Evolutionary conservation across 2,888 invertebrate species (phyloP), one percentile per base, ranked within the genome.

Genomic region (Cheilosia impressa): DNA sequence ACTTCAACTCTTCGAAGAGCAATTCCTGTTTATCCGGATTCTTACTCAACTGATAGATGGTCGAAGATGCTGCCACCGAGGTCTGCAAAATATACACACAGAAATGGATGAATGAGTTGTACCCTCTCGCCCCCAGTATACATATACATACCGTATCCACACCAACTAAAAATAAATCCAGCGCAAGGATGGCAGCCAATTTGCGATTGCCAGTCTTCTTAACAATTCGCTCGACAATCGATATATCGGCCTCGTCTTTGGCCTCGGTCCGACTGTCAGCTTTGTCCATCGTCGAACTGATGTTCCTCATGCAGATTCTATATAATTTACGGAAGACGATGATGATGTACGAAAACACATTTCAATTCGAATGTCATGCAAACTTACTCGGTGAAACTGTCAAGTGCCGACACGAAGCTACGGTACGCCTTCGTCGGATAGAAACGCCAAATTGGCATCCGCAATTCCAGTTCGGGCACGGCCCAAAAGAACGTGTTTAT

Each of bases 401-500:
- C 96, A 84, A 96, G 92, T 19, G 95, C 95, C 69, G 94, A 93
- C 45, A 96, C 94, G 89, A 96, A 96, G 75, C 94, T 95, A 89
- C 94, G 94, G 89, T 96, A 95, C 9, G 95, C 93, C 84, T 94
- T 94, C 3, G 96, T 96, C 34, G 95, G 93, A 91, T 95, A 96
- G 63, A 95, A 89, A 87, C 96, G 93, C 96, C 96, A 96, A 27
- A 96, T 90, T 1, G 96, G 96, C 89, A 96, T 95, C 55, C 95
- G 94, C 24, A 96, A 91, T 92, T 96, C 96, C 47, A 96, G 93
- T 89, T 95, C 94, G 7, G 95, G 96, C 19, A 96, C 95, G 88
- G 95, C 95, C 93, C 96, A 95, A 89, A 96, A 96, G 92, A 96
- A 96, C 2, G 94, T 94, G 90, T 96, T 96, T 88, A 96, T 96